Evolutionary conservation across 1,140 invertebrate species (phyloP).

Genomic region (Limonius californicus): DNA sequence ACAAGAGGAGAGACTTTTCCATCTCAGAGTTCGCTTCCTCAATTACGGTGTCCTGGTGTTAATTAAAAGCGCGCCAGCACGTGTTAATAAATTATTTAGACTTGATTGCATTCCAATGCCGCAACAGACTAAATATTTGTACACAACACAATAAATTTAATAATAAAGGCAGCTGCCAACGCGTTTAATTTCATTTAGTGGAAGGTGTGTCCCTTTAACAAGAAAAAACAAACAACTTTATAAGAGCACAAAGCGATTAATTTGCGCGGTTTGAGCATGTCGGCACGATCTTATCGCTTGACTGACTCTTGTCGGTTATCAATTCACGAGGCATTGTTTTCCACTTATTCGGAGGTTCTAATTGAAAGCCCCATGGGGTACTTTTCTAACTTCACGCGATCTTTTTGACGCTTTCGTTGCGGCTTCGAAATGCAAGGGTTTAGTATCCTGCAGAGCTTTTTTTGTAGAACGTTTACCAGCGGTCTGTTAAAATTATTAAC

Average conservation of each 20-base stretch:
- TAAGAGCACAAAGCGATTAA: slow-evolving; percentile 1
- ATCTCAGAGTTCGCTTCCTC: too few relatives aligned
- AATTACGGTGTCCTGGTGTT: not conserved
- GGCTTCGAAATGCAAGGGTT: not conserved
- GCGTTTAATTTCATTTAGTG: slow-evolving; percentile 6
- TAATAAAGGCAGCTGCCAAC: slow-evolving; percentile 3
- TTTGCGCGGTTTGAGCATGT: slow-evolving; percentile 1
- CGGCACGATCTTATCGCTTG: slow-evolving; percentile 7
- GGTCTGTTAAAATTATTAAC: too few relatives aligned
- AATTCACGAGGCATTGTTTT: slow-evolving; percentile 1
- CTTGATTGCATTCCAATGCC: not conserved
- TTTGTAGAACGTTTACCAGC: too few relatives aligned
- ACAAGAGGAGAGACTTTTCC: not conserved
- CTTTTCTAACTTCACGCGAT: not conserved
- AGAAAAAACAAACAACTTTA: slow-evolving; percentile 5
- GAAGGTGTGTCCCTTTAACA: not conserved
- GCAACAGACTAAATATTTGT: not conserved
- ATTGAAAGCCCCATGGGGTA: not conserved
- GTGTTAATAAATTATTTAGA: not conserved
- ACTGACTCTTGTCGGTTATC: not conserved
- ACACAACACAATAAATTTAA: slow-evolving; percentile 9
- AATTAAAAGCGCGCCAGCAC: not conserved
- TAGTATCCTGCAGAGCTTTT: too few relatives aligned
- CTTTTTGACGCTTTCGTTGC: not conserved
- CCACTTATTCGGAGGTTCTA: not conserved